Conservation (phyloP, 2,888 invertebrate species). For the Tethea ocularis region DNA sequence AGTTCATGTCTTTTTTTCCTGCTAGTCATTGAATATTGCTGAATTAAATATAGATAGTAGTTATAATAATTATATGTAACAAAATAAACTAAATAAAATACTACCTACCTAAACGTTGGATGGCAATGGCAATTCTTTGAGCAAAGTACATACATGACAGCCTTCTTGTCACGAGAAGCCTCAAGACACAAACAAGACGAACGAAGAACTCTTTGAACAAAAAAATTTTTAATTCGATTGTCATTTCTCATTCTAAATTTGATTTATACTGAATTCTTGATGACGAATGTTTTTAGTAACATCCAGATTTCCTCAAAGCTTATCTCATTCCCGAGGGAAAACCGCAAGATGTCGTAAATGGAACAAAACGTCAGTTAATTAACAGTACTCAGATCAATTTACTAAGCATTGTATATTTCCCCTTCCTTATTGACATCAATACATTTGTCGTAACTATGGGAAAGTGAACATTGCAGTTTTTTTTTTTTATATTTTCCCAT, state of each 20-base stretch:
- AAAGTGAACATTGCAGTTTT: constrained; percentile 1
- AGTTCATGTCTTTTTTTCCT: too few relatives aligned
- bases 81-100: too few relatives aligned
- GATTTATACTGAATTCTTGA: neutral
- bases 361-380: neutral
- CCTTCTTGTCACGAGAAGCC: too few relatives aligned
- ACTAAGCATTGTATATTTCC: neutral
- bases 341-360: neutral
- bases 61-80: too few relatives aligned
- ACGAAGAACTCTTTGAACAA: too few relatives aligned
- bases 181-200: too few relatives aligned
- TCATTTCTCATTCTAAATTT: too few relatives aligned
- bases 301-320: neutral
- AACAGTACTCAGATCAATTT: neutral
- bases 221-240: too few relatives aligned
- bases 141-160: too few relatives aligned
- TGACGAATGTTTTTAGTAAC: neutral
- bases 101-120: too few relatives aligned
- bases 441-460: constrained; percentile 6
- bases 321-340: neutral
- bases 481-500: constrained; percentile 10
- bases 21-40: neutral
- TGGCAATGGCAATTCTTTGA: too few relatives aligned
- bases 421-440: neutral
- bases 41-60: too few relatives aligned